phyloP scores from a whole-genome alignment of 2,113 vertebrate species.

The Passer montanus region DNA sequence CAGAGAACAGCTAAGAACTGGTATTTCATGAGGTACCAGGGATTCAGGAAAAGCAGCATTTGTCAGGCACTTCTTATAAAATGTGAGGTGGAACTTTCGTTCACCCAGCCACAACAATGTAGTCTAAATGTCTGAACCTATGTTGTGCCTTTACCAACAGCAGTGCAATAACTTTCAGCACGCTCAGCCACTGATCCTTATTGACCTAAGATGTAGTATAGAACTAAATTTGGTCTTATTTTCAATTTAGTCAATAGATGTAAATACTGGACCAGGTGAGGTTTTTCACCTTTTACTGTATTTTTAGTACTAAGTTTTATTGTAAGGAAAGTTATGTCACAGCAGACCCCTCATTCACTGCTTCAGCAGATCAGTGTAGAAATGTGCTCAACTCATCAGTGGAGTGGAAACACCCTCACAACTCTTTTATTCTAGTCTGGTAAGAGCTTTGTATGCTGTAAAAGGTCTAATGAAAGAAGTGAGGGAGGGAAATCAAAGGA shows the following conservation, averaged over 20 bases:
- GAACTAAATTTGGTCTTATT: background rate
- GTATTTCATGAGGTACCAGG: background rate
- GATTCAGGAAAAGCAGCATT: background rate
- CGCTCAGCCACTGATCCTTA: background rate
- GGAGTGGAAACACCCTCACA: background rate
- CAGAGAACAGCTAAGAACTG: background rate
- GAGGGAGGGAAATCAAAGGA: background rate
- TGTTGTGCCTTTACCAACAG: background rate
- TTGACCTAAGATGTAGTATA: background rate
- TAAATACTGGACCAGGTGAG: background rate
- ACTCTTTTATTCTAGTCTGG: background rate
- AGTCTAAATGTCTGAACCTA: background rate
- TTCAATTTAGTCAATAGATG: background rate
- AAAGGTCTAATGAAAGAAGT: background rate
- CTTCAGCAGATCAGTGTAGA: background rate
- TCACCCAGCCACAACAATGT: background rate
- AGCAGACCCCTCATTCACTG: background rate
- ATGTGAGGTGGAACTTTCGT: background rate
- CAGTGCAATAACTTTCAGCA: background rate
- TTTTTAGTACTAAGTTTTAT: background rate
- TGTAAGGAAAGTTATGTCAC: background rate
- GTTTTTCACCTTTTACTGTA: background rate
- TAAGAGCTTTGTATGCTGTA: background rate
- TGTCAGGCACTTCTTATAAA: background rate
- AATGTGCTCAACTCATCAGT: fast-evolving